Conservation (phyloP, 2,888 invertebrate genomes). For the Drosophila heteroneura region DNA sequence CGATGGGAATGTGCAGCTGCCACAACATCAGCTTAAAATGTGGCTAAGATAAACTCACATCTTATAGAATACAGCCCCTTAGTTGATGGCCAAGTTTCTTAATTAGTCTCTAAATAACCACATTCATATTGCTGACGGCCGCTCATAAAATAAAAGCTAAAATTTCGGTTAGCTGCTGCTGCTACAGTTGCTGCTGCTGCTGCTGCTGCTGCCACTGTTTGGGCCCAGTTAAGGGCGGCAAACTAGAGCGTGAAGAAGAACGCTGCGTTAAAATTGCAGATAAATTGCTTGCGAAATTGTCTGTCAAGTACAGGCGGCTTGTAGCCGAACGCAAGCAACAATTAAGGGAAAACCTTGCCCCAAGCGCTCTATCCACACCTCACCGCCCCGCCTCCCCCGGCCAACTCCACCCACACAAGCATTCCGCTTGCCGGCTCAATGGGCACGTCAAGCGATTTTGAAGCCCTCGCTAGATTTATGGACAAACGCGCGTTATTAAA, state of each 20-base stretch:
- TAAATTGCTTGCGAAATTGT: conserved; percentile 66
- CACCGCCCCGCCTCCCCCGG: neutral
- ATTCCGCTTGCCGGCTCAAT: conserved; percentile 53
- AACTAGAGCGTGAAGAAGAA: conserved; percentile 44
- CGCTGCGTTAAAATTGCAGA: conserved; percentile 31
- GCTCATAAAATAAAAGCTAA: conserved; percentile 9
- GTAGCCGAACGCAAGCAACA: conserved; percentile 34
- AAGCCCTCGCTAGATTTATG: conserved; percentile 64
- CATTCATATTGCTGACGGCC: conserved; percentile 2
- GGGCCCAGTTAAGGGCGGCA: conserved; percentile 4
- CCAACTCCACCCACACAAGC: neutral
- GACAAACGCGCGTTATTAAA: conserved; percentile 66
- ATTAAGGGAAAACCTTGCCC: conserved; percentile 49
- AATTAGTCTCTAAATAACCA: conserved; percentile 2
- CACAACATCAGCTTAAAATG: conserved; percentile 11
- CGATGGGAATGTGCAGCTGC: conserved; percentile 16
- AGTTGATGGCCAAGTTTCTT: conserved; percentile 17
- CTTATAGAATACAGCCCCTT: conserved; percentile 10
- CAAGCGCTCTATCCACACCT: neutral
- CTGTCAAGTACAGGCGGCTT: conserved; percentile 65
- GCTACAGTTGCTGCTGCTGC: neutral
- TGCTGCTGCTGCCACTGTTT: neutral
- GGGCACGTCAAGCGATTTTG: conserved; percentile 47
- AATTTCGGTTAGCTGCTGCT: neutral
- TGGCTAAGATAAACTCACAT: neutral